A percentile compares a stretch with the other conserved stretches of the same genome.
Evolutionary conservation across 2,113 vertebrate genomes (phyloP).

Genomic region (Chloebia gouldiae): DNA sequence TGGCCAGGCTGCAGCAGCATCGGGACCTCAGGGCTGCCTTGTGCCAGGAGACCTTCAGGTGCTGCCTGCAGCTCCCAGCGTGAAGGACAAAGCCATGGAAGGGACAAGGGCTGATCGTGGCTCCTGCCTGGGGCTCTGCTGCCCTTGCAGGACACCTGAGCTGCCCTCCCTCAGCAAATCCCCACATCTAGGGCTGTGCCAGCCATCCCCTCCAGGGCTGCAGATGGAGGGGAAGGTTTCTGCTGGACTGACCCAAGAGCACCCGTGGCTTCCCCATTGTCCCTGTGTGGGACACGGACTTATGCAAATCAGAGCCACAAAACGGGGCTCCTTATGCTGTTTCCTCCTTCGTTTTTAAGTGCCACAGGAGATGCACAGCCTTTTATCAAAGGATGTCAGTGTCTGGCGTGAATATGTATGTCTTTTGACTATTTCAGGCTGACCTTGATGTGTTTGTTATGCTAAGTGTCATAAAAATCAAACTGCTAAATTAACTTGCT

Average conservation of each 20-base stretch:
- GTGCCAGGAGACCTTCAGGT: background rate
- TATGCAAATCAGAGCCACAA: background rate
- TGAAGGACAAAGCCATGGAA: background rate
- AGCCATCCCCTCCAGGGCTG: background rate
- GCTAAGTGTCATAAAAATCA: background rate
- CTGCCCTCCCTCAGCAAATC: background rate
- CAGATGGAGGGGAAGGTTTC: background rate
- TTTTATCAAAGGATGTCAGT: background rate
- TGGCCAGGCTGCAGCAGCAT: background rate
- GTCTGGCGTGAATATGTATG: background rate
- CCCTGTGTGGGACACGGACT: background rate
- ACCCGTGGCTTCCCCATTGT: fast-evolving
- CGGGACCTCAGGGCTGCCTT: background rate
- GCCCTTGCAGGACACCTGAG: background rate
- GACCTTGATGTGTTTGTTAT: conserved; percentile 24
- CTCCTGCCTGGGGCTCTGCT: background rate
- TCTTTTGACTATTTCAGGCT: background rate
- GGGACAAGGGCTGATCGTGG: background rate
- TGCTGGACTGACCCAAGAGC: fast-evolving
- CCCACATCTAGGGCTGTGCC: background rate
- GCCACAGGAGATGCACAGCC: background rate
- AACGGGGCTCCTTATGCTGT: background rate
- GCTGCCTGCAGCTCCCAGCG: background rate
- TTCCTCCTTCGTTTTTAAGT: background rate
- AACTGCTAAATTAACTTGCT: background rate